Base-by-base conservation (phyloP, 2,797 vertebrate species). In the Buphagus erythrorhynchus region DNA sequence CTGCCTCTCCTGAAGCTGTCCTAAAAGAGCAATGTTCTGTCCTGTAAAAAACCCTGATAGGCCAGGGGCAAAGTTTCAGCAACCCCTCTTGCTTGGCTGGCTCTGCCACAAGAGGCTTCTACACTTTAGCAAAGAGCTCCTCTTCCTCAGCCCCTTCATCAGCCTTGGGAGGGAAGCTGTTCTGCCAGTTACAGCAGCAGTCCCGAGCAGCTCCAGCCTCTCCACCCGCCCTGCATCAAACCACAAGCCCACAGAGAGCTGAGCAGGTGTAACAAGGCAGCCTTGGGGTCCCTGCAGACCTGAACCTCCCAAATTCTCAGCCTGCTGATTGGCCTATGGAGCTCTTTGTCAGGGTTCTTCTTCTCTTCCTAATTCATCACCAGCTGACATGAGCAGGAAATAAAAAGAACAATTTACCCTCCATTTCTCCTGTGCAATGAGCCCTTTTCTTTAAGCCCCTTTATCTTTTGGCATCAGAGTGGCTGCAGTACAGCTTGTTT, bases 401-500 rank as follows among this genome's bases (percentile, higher is more conserved):
- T 97, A 91, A 97, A 93, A 95, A 73, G 82, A 72, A 86, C 93
- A 96, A 93, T 96, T 97, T 95, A 95, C 63, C 95, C 94, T 97
- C 94, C 85, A 74, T 86, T 95, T 97, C 97, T 97, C 35, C 95
- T 75, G 76, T 80, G 94, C 97, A 97, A 97, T 98, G 94, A 97
- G 96, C 96, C 93, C 82, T 96, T 97, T 96, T 96, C 91, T 79
- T 98, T 96, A 97, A 97, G 96, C 72, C 91, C 95, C 96, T 98
- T 98, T 98, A 98, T 98, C 98, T 98, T 92, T 94, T 82, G 86
- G 86, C 89, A 98, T 98, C 97, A 31, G 96, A 97, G 94, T 94
- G 94, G 96, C 97, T 91, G 75, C 96, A 97, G 97, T 95, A 86
- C 95, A 86, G 96, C 98, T 97, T 98, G 97, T 98, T 98, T 98